Evolutionary conservation across 1,140 invertebrate genomes (phyloP), one percentile per base, ranked within the genome.

Genomic region (Carposina sasakii): DNA sequence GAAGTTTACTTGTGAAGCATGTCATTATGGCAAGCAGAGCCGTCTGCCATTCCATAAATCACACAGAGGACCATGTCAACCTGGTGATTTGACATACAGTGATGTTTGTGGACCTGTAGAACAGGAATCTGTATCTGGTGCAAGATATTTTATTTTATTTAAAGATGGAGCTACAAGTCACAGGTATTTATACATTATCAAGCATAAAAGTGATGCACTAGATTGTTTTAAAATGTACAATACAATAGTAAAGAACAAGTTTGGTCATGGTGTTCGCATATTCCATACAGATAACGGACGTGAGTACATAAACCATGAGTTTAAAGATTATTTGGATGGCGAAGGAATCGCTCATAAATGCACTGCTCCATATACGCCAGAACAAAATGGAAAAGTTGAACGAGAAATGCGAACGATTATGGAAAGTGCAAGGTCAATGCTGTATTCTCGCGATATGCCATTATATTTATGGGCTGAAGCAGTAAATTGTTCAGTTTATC

Each of bases 381-480:
- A 84, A 48, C 71, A 79, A 51, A 86, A 86, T 57, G 81, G 85
- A 0, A 46, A 62, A 0, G 65, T 71, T 8, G 85, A 87, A 52
- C 53, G 77, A 44, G 65, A 72, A 36, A 77, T 72, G 22, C 36
- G 64, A 3, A n/a, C n/a, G n/a, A n/a, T n/a, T n/a, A n/a, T n/a
- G n/a, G n/a, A n/a, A n/a, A 68, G 54, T 56, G 59, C 66, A 9
- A 50, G 63, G 8, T 67, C 63, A 24, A 66, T 71, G 55, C 24
- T 67, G 10, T 59, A 57, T 46, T 60, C 58, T 4, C 42, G 52
- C 15, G 46, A 65, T 23, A 34, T 85, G 3, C 48, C 57, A 21
- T 22, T 55, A 2, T 36, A 44, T 2, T 48, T 63, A 17, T 54
- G 40, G 54, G 52, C 46, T 72, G 62, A 57, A 54, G 52, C 61